Conservation (phyloP, 2,113 vertebrate species). For the Aythya baeri region DNA sequence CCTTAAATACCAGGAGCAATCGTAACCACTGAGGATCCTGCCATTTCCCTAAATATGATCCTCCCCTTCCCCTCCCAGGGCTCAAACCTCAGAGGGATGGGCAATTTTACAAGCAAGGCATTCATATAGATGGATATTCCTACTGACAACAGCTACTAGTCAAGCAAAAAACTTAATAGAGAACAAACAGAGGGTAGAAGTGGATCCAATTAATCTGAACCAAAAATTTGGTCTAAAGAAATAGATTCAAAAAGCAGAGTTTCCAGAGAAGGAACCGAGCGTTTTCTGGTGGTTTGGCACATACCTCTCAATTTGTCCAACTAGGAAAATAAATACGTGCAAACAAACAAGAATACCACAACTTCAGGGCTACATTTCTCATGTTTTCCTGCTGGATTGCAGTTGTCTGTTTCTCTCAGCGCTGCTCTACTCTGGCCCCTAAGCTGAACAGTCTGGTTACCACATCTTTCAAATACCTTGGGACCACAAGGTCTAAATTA, state of each 20-base stretch:
- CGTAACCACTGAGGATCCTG: neutral
- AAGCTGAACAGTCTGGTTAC: neutral
- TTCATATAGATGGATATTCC: neutral
- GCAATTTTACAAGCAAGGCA: neutral
- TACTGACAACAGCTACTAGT: conserved; percentile 13
- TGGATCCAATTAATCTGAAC: neutral
- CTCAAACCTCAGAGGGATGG: neutral
- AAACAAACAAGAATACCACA: neutral
- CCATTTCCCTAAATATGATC: neutral
- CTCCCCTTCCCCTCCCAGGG: neutral
- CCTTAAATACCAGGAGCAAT: neutral
- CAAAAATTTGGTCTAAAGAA: neutral
- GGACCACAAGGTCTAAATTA: neutral
- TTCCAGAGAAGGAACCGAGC: neutral
- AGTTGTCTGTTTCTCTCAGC: neutral
- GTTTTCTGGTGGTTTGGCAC: conserved; percentile 9
- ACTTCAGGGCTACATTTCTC: neutral
- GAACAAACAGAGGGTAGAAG: neutral
- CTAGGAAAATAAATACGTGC: neutral
- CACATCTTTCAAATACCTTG: neutral
- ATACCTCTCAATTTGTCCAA: neutral
- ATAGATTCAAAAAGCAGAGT: neutral
- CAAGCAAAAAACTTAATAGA: conserved; percentile 17
- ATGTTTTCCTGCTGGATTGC: neutral
- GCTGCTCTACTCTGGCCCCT: neutral